These are phyloP conservation scores for Acrobasis consociella DNA, from an alignment of 2,888 invertebrate species.

Conservation along the genomic window DNA sequence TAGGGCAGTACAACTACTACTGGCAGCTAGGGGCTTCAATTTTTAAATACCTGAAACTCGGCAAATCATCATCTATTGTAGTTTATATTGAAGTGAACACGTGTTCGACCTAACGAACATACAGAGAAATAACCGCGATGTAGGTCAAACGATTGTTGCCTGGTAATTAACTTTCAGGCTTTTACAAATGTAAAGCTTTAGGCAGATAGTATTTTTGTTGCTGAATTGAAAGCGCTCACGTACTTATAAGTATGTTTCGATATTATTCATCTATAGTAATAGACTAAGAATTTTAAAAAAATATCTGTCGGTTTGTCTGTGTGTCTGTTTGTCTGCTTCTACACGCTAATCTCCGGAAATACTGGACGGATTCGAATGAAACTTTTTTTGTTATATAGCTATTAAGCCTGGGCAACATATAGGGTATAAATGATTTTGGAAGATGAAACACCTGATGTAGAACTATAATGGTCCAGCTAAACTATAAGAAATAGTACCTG, in stretches of 20 bases:
- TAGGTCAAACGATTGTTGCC: slow-evolving; percentile 37
- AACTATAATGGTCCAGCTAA: too few species aligned
- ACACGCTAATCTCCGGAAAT: too few species aligned
- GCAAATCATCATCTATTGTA: slow-evolving; percentile 51
- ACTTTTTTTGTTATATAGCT: too few species aligned
- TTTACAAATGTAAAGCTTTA: slow-evolving; percentile 28
- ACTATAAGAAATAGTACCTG: too few species aligned
- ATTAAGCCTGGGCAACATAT: too few species aligned
- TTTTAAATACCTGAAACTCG: slow-evolving; percentile 31
- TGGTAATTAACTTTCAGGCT: slow-evolving; percentile 19
- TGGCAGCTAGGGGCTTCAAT: slow-evolving; percentile 20
- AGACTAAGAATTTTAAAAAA: too few species aligned
- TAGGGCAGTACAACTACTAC: slow-evolving; percentile 23
- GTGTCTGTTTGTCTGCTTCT: too few species aligned
- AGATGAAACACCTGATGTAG: too few species aligned
- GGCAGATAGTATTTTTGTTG: background rate
- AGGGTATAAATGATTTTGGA: too few species aligned
- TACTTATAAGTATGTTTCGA: background rate
- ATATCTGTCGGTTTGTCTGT: too few species aligned
- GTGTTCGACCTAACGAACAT: slow-evolving; percentile 23
- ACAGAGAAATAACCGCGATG: slow-evolving; percentile 32
- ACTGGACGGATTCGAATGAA: too few species aligned
- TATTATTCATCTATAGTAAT: too few species aligned
- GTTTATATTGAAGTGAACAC: slow-evolving; percentile 26
- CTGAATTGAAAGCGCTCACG: background rate